Evolutionary conservation across 1,140 invertebrate genomes (phyloP).

Genomic region (Trachymyrmex septentrionalis): DNA sequence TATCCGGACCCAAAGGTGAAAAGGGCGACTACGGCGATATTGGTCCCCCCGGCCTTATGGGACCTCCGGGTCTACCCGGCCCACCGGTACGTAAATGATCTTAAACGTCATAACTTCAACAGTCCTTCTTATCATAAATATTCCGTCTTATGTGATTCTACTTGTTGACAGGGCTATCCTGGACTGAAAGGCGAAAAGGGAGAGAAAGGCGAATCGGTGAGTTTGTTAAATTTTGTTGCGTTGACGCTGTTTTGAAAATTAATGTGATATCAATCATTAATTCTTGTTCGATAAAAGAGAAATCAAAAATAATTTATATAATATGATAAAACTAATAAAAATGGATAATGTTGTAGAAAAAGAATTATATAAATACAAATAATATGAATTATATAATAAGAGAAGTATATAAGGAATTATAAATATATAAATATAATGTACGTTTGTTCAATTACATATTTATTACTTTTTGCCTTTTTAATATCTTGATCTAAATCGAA

Average conservation of each 20-base stretch:
- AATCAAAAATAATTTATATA: background rate
- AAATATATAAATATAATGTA: background rate
- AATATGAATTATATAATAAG: background rate
- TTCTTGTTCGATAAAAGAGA: background rate
- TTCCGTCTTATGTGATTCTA: slow-evolving; percentile 37
- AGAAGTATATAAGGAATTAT: background rate
- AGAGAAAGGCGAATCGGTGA: slow-evolving; percentile 96
- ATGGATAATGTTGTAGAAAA: background rate
- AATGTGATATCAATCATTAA: background rate
- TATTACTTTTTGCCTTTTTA: background rate
- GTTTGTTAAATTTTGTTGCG: slow-evolving; percentile 72
- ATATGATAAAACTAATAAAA: background rate
- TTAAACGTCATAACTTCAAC: background rate
- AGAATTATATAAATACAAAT: background rate
- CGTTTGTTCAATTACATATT: background rate
- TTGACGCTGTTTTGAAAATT: background rate
- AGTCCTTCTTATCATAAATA: slow-evolving; percentile 33
- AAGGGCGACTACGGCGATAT: slow-evolving; percentile 97
- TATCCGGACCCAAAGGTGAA: slow-evolving; percentile 94
- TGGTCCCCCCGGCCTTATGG: slow-evolving; percentile 94
- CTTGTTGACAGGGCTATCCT: slow-evolving; percentile 91
- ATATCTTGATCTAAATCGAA: background rate
- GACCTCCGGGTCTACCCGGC: slow-evolving; percentile 94
- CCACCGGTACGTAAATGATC: slow-evolving; percentile 88
- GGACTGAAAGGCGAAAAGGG: slow-evolving; percentile 96